phyloP scores from a whole-genome alignment of 2,113 vertebrate genomes.

The Ceyx margarethae region DNA sequence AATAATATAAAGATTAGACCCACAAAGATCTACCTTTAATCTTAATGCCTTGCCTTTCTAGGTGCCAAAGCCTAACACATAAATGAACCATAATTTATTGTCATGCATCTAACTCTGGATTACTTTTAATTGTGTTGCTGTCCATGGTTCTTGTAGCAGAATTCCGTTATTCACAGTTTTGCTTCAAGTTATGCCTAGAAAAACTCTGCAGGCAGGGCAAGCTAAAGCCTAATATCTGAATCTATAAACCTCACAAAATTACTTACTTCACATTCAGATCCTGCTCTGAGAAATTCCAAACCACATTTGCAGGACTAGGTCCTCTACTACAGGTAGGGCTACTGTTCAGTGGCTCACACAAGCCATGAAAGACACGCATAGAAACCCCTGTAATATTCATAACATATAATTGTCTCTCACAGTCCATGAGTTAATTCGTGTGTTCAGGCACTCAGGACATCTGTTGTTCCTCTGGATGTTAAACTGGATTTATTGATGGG shows the following conservation, averaged over 20 bases:
- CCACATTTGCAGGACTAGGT: rapidly evolving
- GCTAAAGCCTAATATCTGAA: not conserved
- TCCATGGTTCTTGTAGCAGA: not conserved
- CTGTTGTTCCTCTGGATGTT: no score
- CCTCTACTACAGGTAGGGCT: not conserved
- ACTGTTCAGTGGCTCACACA: not conserved
- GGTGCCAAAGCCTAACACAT: not conserved
- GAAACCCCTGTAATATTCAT: not conserved
- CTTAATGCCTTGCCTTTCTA: not conserved
- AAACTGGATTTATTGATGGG: no score
- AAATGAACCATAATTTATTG: not conserved
- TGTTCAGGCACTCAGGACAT: no score
- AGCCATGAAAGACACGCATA: rapidly evolving
- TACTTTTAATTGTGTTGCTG: not conserved
- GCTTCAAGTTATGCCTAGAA: not conserved
- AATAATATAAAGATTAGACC: not conserved
- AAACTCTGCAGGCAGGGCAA: not conserved
- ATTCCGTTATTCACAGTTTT: not conserved
- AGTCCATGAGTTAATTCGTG: no score
- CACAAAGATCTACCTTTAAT: not conserved
- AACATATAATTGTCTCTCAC: no score
- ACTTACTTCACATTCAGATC: not conserved
- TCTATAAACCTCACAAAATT: not conserved
- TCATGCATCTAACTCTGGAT: not conserved
- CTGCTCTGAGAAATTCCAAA: not conserved